Conservation (phyloP, 2,888 invertebrate species). For the Plebejus argus region DNA sequence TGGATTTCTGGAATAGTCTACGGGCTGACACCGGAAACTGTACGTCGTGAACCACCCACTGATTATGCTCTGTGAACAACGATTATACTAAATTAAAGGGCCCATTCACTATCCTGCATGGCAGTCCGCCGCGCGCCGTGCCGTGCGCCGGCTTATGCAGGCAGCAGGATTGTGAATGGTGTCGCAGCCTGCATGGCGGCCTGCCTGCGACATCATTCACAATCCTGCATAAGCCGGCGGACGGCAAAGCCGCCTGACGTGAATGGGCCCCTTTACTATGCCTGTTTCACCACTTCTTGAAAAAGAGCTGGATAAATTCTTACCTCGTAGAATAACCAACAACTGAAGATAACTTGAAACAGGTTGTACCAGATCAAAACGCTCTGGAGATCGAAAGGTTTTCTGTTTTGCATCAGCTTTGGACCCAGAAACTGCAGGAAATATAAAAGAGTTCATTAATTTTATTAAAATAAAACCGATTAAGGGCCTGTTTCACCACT, state of each 20-base stretch:
- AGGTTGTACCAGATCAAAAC: slow-evolving; percentile 91
- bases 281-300: no score
- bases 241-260: no score
- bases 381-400: slow-evolving; percentile 88
- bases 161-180: no score
- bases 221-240: no score
- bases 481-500: no score
- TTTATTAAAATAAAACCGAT: neutral
- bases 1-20: slow-evolving; percentile 89
- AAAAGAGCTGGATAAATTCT: no score
- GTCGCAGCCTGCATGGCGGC: no score
- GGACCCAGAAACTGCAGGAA: slow-evolving; percentile 85
- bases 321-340: slow-evolving; percentile 88
- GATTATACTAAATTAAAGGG: slow-evolving; percentile 26
- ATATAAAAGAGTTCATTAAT: neutral
- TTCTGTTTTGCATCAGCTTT: slow-evolving; percentile 91
- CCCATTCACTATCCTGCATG: no score
- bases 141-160: no score
- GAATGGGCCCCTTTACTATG: no score
- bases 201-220: no score
- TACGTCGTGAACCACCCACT: slow-evolving; percentile 91
- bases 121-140: no score
- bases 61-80: slow-evolving; percentile 76
- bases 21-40: slow-evolving; percentile 92
- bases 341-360: slow-evolving; percentile 89